Conservation (phyloP, 2,888 invertebrate species). For the Celastrina argiolus region DNA sequence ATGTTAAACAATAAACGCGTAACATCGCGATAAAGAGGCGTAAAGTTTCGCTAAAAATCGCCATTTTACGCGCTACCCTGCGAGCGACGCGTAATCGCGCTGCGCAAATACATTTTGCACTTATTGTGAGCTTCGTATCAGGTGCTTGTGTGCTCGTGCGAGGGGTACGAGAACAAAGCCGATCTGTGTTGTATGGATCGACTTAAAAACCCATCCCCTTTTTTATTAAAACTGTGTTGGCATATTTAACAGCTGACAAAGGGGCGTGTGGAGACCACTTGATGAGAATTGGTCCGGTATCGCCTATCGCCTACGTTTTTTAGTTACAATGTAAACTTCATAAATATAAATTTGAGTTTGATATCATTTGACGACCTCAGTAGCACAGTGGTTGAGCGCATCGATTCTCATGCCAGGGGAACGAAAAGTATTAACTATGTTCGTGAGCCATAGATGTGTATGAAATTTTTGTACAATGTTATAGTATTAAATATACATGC, state of each 20-base stretch:
- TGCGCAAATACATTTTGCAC: slow-evolving; percentile 72
- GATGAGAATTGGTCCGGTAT: slow-evolving; percentile 3
- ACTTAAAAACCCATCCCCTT: slow-evolving; percentile 40
- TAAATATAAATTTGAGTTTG: slow-evolving; percentile 15
- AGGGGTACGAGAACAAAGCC: slow-evolving; percentile 56
- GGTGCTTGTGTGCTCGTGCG: slow-evolving; percentile 60
- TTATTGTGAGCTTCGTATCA: slow-evolving; percentile 63
- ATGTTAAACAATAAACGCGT: background rate
- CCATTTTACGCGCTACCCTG: slow-evolving; percentile 30
- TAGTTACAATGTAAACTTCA: slow-evolving; percentile 3
- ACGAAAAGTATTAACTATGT: no score
- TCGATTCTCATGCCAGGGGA: no score
- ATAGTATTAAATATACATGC: no score
- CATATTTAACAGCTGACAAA: slow-evolving; percentile 41
- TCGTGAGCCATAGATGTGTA: no score
- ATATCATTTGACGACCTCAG: no score
- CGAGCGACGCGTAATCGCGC: slow-evolving; percentile 61
- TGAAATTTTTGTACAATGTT: no score
- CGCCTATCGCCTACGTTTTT: slow-evolving; percentile 1
- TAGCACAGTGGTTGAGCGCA: no score
- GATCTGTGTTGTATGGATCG: slow-evolving; percentile 41
- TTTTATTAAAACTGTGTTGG: slow-evolving; percentile 41
- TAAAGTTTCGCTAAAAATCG: background rate
- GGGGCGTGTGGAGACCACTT: slow-evolving; percentile 30
- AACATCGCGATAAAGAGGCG: background rate